Conservation (phyloP, 2,113 vertebrate species). For the Pongo pygmaeus region DNA sequence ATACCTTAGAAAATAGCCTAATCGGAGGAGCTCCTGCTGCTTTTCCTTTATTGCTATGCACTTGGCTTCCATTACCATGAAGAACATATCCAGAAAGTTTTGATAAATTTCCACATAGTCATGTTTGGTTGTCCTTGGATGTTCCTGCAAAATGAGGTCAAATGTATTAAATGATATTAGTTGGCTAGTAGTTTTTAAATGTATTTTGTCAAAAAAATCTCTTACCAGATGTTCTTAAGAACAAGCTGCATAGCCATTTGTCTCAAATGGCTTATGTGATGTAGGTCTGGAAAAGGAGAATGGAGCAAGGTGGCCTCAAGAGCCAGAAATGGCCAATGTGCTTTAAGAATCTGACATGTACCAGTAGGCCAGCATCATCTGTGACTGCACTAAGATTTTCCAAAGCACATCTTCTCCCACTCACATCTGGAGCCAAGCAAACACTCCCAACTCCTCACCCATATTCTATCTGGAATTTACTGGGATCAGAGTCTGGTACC, state of each 20-base stretch:
- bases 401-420: not conserved
- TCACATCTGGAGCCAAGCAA: not conserved
- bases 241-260: not conserved
- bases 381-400: not conserved
- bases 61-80: not conserved
- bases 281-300: not conserved
- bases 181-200: not conserved
- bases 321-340: not conserved
- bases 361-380: not conserved
- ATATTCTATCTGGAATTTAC: constrained; percentile 59
- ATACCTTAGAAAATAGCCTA: not conserved
- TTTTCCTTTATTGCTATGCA: not conserved
- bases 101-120: not conserved
- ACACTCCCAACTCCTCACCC: constrained; percentile 17
- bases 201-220: not conserved
- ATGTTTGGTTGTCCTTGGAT: not conserved
- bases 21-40: not conserved
- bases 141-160: not conserved
- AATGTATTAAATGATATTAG: not conserved
- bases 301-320: not conserved
- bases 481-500: constrained; percentile 19
- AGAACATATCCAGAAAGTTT: constrained; percentile 1
- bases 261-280: not conserved
- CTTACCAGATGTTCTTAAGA: not conserved
- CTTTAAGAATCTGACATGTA: not conserved